Evolutionary conservation across 1,140 invertebrate species (phyloP), one percentile per base, ranked within the genome.

Genomic region (Grapholita molesta): DNA sequence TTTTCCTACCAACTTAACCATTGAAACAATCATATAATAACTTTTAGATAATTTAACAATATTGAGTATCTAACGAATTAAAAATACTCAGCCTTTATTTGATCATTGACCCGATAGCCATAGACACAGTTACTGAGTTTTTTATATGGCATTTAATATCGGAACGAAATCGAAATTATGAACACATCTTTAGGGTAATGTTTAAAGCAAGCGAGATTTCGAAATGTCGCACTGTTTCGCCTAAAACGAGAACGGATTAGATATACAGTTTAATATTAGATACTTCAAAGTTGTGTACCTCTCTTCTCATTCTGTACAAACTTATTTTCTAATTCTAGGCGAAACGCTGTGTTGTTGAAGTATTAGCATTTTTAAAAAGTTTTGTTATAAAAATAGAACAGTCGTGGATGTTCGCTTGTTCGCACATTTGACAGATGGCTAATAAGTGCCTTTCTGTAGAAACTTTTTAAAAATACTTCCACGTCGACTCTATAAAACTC

Each of bases 401-500:
- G 32, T 11, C n/a, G 0, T n/a, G n/a, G 12, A 33, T 33, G 8
- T 33, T 9, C 8, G 12, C 32, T 33, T 33, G 9, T 33, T n/a
- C 32, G 32, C 3, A 33, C 12, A 11, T 33, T 33, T 35, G 12
- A 38, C 35, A n/a, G n/a, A n/a, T n/a, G n/a, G n/a, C n/a, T n/a
- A n/a, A n/a, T n/a, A n/a, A n/a, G n/a, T n/a, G n/a, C n/a, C n/a
- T 38, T 38, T 38, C 11, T n/a, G 35, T 38, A 38, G 3, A 38
- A 38, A 38, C 3, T n/a, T 38, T 38, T 15, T 7, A 38, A 38
- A 38, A 52, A 53, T 57, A 64, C 23, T 57, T 28, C 11, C 32
- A 61, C 72, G 73, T 73, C 67, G 73, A 76, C 71, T 66, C 68
- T 69, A 38, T 68, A 94, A 94, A 3, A 93, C 92, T 81, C 93